phyloP scores from a whole-genome alignment of 2,888 invertebrate genomes.

The Zhuqinia jingwanae region DNA sequence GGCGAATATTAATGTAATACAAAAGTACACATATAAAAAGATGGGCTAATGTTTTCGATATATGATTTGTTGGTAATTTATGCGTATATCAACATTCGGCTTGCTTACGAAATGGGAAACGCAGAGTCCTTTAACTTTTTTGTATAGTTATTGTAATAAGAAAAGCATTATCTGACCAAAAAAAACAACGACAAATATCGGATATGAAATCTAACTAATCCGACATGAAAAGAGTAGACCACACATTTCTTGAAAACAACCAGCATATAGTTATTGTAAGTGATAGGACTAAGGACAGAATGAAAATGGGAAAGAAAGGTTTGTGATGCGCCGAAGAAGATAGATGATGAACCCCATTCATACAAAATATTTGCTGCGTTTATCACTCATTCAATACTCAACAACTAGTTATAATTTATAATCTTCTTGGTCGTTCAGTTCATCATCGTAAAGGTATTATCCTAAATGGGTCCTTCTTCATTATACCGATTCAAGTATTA shows the following conservation, averaged over 20 bases:
- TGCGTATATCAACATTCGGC: no score
- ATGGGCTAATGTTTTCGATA: no score
- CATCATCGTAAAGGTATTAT: conserved; percentile 47
- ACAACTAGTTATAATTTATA: no score
- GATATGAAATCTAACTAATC: conserved; percentile 62
- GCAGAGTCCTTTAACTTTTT: background rate
- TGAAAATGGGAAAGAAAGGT: conserved; percentile 3
- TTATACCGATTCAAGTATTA: conserved; percentile 34
- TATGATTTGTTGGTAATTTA: no score
- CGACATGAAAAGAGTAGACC: conserved; percentile 68
- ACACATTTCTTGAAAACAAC: conserved; percentile 47
- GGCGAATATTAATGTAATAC: no score
- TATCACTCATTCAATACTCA: background rate
- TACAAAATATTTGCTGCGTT: background rate
- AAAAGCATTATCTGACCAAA: conserved; percentile 32
- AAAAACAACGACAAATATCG: conserved; percentile 49
- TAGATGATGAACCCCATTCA: background rate
- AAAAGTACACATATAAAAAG: no score
- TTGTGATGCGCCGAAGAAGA: background rate
- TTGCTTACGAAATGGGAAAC: conserved; percentile 50
- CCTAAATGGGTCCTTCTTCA: conserved; percentile 58
- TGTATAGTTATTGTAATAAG: background rate
- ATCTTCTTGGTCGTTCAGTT: conserved; percentile 32
- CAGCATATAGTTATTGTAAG: background rate
- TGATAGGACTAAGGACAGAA: background rate